Base-by-base conservation (phyloP, 2,888 invertebrate species). In the Encarsia formosa region DNA sequence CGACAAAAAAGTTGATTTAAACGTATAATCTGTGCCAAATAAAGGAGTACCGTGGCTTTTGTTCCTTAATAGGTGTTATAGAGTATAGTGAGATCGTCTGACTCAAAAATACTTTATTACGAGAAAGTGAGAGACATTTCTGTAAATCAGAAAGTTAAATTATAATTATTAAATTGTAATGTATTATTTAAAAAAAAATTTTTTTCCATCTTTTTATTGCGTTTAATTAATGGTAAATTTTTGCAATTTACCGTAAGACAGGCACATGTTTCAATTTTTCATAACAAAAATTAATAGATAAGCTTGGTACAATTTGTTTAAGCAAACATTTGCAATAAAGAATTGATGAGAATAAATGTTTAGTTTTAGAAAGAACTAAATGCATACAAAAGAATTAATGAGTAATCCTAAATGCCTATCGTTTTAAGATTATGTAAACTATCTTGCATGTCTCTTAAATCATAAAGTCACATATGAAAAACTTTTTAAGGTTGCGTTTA, bases 11-110 rank as follows among this genome's bases (percentile, higher is more conserved):
- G 49, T 46, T 56, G 31, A 35, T 49, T 52, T 49, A 29, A 49
- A 50, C 63, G 64, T 67, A 70, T 65, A 69, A 70, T 70, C 69
- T 72, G 72, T 73, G 72, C 72, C 72, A 73, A 73, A 73, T 72
- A 69, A 67, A 63, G 67, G 66, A 69, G 66, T 69, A 68, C 63
- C 64, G 66, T 66, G 63, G 69, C 62, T 69, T 66, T 70, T 71
- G 70, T 72, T 71, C 69, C 69, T 70, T 69, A 61, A 38, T 54
- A 67, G 63, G 60, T 59, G 58, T 67, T 61, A 57, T 45, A 59
- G 56, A 59, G 60, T 44, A 56, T 57, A 62, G 61, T 57, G 52
- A 47, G 50, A 54, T 48, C 53, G 56, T 56, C 54, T 56, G 50
- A 56, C 45, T 56, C 41, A 23, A n/a, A 45, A 42, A 45, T 16